Conservation (phyloP, 2,113 vertebrate genomes). For the Ageneiosus marmoratus region DNA sequence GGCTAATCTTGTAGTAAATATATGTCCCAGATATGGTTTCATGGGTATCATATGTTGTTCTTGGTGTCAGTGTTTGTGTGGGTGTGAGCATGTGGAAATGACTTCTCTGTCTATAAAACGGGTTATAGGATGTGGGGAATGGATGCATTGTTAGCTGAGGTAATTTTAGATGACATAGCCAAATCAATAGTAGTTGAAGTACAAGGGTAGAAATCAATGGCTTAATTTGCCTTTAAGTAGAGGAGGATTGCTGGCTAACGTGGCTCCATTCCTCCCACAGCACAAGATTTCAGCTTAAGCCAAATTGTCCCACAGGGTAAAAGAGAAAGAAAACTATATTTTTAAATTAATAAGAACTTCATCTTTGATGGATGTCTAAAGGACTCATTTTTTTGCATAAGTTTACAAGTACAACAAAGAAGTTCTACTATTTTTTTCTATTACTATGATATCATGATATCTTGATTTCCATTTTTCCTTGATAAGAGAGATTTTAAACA, state of each 20-base stretch:
- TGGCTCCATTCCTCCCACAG: conserved; percentile 9
- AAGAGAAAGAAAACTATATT: not conserved
- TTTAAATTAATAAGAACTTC: not conserved
- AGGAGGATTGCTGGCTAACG: conserved; percentile 27
- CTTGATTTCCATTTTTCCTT: too few species aligned
- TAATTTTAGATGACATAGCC: conserved; percentile 51
- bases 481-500: not conserved
- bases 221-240: conserved; percentile 55
- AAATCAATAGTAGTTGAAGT: conserved; percentile 57
- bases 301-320: not conserved
- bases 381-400: not conserved
- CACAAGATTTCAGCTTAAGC: not conserved
- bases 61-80: not conserved
- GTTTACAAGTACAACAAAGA: not conserved
- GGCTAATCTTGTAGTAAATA: not conserved
- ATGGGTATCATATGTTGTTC: conserved; percentile 15
- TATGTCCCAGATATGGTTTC: not conserved
- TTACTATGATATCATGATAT: not conserved
- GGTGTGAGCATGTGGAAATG: not conserved
- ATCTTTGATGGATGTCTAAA: not conserved
- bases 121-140: conserved; percentile 38
- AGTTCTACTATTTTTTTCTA: not conserved
- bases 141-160: conserved; percentile 42
- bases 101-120: conserved; percentile 19
- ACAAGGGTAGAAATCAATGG: conserved; percentile 51